Percentiles rank a stretch among this genome's conserved stretches.
These are phyloP conservation scores for Mystacides longicornis DNA, from an alignment of 2,888 invertebrate genomes.

Conservation along the genomic window DNA sequence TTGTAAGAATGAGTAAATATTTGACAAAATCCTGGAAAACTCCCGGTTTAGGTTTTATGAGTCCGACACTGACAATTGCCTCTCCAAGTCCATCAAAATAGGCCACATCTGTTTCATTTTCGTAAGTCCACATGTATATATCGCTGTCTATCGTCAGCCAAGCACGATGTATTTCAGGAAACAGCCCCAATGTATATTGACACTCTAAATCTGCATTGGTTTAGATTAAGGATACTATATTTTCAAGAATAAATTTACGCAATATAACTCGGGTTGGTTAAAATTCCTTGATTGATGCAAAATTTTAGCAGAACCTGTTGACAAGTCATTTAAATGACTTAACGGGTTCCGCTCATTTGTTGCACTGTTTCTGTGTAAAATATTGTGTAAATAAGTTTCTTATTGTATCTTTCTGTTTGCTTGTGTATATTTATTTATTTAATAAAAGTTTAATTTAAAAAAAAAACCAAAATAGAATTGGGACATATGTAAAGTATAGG, in stretches of 20 bases:
- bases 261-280: background rate
- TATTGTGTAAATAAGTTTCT: no score
- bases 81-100: conserved; percentile 95
- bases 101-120: conserved; percentile 89
- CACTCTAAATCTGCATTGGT: conserved; percentile 87
- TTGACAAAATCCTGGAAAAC: conserved; percentile 88
- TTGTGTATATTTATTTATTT: no score
- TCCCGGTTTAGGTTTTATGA: conserved; percentile 80
- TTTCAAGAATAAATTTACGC: background rate
- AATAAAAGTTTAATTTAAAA: no score
- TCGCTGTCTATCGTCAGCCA: conserved; percentile 98
- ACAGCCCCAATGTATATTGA: conserved; percentile 94
- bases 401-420: no score
- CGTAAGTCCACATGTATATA: conserved; percentile 97
- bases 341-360: no score
- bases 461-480: no score
- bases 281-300: background rate
- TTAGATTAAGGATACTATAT: conserved; percentile 7
- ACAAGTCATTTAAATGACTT: no score
- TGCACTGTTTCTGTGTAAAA: no score
- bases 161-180: conserved; percentile 91
- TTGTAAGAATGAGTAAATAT: conserved; percentile 84
- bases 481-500: no score
- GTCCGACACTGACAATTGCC: conserved; percentile 86
- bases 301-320: no score